Conservation (phyloP, 2,113 vertebrate genomes). For the Cheilinus undulatus region DNA sequence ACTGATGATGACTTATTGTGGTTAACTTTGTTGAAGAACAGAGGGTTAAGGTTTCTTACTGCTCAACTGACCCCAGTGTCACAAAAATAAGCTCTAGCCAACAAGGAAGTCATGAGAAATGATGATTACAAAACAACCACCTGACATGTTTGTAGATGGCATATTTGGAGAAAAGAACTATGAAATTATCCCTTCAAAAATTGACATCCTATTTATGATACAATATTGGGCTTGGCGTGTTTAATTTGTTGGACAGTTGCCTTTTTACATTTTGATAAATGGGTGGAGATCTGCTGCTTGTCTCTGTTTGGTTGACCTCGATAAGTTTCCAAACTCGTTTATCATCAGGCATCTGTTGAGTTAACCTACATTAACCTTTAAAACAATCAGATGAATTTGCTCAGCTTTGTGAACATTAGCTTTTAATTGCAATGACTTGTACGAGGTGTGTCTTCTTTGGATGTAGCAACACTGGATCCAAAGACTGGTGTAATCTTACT, state of each 20-base stretch:
- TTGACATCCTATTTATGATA: no score
- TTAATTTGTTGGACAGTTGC: neutral
- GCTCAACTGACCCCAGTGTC: no score
- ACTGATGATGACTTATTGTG: conserved; percentile 7
- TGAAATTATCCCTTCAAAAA: neutral
- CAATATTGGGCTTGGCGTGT: neutral
- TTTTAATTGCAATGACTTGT: neutral
- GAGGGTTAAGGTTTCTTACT: no score
- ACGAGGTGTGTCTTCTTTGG: conserved; percentile 4
- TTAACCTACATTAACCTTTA: conserved; percentile 7
- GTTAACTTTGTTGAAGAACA: neutral
- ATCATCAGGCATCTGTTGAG: conserved; percentile 12
- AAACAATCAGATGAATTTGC: neutral
- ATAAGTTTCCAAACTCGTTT: conserved; percentile 9
- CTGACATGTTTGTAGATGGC: neutral
- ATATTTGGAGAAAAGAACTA: neutral
- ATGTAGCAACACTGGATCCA: conserved; percentile 15
- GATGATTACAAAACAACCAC: neutral
- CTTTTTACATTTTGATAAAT: neutral
- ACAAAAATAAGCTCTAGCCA: no score
- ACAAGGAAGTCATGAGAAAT: neutral
- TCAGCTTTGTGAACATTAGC: neutral
- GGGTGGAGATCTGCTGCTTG: neutral
- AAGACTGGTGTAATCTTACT: neutral
- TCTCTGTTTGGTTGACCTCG: conserved; percentile 6